Evolutionary conservation across 2,888 invertebrate species (phyloP).

Genomic region (Leptopterna dolabrata): DNA sequence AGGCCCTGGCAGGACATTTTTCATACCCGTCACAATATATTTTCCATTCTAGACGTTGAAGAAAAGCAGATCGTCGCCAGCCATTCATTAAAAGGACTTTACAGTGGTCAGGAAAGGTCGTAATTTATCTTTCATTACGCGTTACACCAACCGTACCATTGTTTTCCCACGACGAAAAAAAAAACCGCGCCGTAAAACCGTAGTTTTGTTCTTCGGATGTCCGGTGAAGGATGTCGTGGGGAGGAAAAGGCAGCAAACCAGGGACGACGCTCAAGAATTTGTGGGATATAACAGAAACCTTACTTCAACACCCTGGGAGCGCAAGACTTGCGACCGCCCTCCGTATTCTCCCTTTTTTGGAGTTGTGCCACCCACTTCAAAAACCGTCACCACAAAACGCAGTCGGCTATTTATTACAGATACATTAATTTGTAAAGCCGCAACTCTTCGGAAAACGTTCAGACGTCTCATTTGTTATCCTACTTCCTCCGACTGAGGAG

Average conservation of each 20-base stretch:
- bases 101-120: neutral
- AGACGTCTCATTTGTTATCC: conserved; percentile 55
- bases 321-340: neutral
- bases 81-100: neutral
- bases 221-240: conserved; percentile 10
- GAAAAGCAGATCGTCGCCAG: neutral
- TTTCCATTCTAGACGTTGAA: neutral
- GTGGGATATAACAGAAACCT: neutral
- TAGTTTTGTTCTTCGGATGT: conserved; percentile 46
- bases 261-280: neutral
- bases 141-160: conserved; percentile 20
- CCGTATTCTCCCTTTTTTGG: conserved; percentile 46
- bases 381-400: conserved; percentile 32
- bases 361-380: conserved; percentile 53
- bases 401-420: conserved; percentile 52
- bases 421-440: conserved; percentile 52
- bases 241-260: neutral
- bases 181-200: neutral
- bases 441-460: conserved; percentile 5
- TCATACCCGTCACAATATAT: neutral
- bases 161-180: conserved; percentile 24
- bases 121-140: conserved; percentile 48
- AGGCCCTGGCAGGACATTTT: no score
- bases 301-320: neutral
- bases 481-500: conserved; percentile 39